These are phyloP conservation scores for Thelaira solivaga DNA, from an alignment of 2,888 invertebrate species.

Conservation along the genomic window DNA sequence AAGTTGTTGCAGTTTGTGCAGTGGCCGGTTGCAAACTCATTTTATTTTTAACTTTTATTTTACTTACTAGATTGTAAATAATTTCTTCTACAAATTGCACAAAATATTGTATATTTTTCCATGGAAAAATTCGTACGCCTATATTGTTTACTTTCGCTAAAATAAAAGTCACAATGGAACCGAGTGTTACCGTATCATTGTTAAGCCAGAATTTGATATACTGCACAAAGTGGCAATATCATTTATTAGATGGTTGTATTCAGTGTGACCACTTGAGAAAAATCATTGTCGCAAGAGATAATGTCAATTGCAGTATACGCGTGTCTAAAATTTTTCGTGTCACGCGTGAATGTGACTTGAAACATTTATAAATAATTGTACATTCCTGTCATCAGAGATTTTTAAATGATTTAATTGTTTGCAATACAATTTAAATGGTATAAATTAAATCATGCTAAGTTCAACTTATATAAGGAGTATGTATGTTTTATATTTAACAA, in stretches of 20 bases:
- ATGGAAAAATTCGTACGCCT: constrained; percentile 17
- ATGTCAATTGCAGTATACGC: too few relatives aligned
- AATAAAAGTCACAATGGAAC: constrained; percentile 33
- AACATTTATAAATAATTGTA: too few relatives aligned
- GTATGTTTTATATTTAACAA: too few relatives aligned
- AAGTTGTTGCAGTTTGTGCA: constrained; percentile 67
- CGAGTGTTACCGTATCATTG: background rate
- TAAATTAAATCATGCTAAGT: too few relatives aligned
- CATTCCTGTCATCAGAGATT: too few relatives aligned
- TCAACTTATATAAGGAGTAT: too few relatives aligned
- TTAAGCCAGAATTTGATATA: background rate
- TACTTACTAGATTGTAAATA: background rate
- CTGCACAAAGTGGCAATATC: background rate
- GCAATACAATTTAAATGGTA: too few relatives aligned
- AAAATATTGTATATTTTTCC: constrained; percentile 16
- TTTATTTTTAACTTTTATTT: background rate
- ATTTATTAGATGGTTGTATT: background rate
- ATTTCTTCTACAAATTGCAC: constrained; percentile 31
- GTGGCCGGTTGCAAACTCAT: constrained; percentile 59
- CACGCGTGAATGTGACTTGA: too few relatives aligned
- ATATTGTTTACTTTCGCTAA: constrained; percentile 50
- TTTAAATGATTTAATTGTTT: too few relatives aligned
- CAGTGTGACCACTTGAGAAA: too few relatives aligned
- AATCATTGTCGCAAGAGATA: too few relatives aligned
- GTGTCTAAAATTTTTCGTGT: too few relatives aligned